A percentile compares a stretch with the other conserved stretches of the same genome.
Evolutionary conservation across 2,113 vertebrate genomes (phyloP).

Genomic region (Sinocyclocheilus grahami): DNA sequence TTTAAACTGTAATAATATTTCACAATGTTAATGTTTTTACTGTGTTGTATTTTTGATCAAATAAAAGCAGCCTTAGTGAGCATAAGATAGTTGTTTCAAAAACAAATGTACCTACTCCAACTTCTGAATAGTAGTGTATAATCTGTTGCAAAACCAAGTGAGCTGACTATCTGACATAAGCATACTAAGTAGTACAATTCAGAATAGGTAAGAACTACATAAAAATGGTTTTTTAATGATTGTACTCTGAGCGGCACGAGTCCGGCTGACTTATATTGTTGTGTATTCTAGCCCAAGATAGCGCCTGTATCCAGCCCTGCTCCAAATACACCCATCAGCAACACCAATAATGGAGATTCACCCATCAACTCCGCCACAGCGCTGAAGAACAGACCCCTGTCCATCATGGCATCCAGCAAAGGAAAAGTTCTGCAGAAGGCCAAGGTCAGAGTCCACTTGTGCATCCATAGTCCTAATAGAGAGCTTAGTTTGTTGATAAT

Average conservation of each 20-base stretch:
- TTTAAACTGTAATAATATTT: background rate
- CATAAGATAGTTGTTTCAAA: background rate
- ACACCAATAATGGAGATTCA: constrained; percentile 69
- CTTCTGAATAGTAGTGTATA: too few relatives aligned
- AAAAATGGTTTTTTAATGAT: too few relatives aligned
- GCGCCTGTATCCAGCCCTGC: constrained; percentile 46
- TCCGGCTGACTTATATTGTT: background rate
- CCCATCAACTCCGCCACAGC: constrained; percentile 87
- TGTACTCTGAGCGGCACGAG: background rate
- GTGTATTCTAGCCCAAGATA: constrained; percentile 58
- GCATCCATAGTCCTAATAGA: background rate
- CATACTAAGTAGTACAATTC: background rate
- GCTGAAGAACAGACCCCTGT: constrained; percentile 87
- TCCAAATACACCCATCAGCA: constrained; percentile 40
- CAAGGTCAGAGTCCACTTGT: constrained; percentile 77
- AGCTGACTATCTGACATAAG: background rate
- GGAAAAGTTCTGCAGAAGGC: constrained; percentile 95
- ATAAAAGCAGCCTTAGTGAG: background rate
- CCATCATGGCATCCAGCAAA: constrained; percentile 87
- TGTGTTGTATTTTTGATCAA: background rate
- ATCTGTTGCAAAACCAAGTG: background rate
- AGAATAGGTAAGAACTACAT: background rate
- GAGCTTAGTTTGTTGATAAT: background rate
- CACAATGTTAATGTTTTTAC: background rate
- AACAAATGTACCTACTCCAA: background rate